phyloP scores from a whole-genome alignment of 2,888 invertebrate species.

The Tryphoninae sp. region DNA sequence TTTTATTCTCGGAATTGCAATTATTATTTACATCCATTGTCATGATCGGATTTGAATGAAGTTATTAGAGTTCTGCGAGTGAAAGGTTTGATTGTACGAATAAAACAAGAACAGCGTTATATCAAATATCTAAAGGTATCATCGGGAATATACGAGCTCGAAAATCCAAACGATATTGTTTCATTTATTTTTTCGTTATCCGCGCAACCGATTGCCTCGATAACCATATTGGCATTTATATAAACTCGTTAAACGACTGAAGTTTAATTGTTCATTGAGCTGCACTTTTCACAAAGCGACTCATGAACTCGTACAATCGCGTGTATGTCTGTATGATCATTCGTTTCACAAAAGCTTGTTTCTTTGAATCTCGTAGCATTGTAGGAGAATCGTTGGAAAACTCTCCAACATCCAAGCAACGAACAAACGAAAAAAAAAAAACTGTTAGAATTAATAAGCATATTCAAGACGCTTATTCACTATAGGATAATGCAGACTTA shows the following conservation, averaged over 20 bases:
- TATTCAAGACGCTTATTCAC: no score
- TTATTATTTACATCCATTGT: no score
- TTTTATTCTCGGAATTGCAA: no score
- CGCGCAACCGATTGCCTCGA: not conserved
- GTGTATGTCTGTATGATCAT: conserved; percentile 18
- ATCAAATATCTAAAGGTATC: no score
- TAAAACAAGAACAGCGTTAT: no score
- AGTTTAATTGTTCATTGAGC: conserved; percentile 8
- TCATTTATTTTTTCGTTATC: conserved; percentile 16
- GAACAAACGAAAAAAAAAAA: not conserved
- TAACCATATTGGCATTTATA: not conserved
- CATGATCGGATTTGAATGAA: no score
- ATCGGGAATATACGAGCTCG: not conserved
- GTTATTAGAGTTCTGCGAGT: no score
- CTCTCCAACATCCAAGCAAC: conserved; percentile 3
- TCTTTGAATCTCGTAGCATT: conserved; percentile 32
- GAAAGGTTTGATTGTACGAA: no score
- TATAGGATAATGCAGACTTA: no score
- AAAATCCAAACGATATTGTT: not conserved
- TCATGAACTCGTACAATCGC: not conserved
- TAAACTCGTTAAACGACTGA: conserved; percentile 1
- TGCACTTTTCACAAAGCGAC: conserved; percentile 11
- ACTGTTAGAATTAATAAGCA: no score
- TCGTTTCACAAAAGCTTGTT: conserved; percentile 37
- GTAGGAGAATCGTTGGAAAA: conserved; percentile 37